Evolutionary conservation across 2,797 vertebrate species (phyloP), one percentile per base, ranked within the genome.

Genomic region (Lerista edwardsae): DNA sequence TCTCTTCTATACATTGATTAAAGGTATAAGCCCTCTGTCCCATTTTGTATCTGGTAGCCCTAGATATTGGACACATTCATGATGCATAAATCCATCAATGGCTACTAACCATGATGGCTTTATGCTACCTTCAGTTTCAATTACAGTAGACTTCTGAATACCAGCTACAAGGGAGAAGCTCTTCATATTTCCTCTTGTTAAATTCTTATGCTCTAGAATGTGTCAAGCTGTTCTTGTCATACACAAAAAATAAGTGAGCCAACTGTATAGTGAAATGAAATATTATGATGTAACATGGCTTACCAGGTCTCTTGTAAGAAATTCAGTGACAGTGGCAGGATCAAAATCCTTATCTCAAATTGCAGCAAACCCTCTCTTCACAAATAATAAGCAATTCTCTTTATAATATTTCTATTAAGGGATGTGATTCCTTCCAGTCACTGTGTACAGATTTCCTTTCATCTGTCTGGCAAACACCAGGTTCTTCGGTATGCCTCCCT

Each of bases 401-500:
- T 69, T 91, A 77, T 86, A 89, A 80, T 55, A 39, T 67, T 90
- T 89, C 78, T 80, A 65, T 68, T 79, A 65, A 0, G 1, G 80
- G 29, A 84, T 64, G 61, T 25, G 87, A 86, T 87, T 90, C 75
- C 64, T 92, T 86, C 88, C 73, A 51, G 65, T 82, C 84, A 90
- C 74, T 88, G 83, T 36, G 36, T 68, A 80, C 41, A 82, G 84
- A 80, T 89, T 91, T 94, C 87, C 82, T 88, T 89, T 90, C 71
- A 86, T 84, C 77, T 82, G 87, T 88, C 44, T 82, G 68, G 82
- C 73, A 72, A 87, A 88, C 72, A 79, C 89, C 72, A 61, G 21
- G 25, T 36, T 6, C 23, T 17, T 44, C 14, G 39, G 12, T n/a
- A 87, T 90, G 91, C 84, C 90, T 87, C 84, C 84, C 90, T 87